These are phyloP conservation scores for Diorhabda carinulata DNA, from an alignment of 1,140 invertebrate species.

Conservation along the genomic window DNA sequence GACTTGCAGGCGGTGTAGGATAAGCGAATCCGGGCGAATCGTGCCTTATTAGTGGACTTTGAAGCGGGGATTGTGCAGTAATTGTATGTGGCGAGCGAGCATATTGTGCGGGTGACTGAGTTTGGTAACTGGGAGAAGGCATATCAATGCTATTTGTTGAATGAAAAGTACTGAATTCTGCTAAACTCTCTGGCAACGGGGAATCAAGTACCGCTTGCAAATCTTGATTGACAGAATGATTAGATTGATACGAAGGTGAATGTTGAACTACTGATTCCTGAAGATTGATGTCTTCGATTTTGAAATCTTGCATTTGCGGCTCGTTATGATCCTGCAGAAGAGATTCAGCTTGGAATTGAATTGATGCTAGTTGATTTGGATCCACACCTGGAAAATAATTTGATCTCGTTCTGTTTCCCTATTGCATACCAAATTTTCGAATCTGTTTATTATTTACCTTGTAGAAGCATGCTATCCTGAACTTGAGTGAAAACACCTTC, in stretches of 20 bases:
- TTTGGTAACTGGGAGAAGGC: slow-evolving; percentile 47
- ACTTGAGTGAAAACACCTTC: slow-evolving; percentile 76
- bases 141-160: slow-evolving; percentile 51
- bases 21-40: slow-evolving; percentile 69
- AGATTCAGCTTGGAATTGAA: slow-evolving; percentile 54
- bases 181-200: slow-evolving; percentile 70
- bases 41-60: slow-evolving; percentile 60
- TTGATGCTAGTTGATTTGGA: slow-evolving; percentile 58
- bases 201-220: slow-evolving; percentile 71
- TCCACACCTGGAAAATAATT: slow-evolving; percentile 48
- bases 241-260: slow-evolving; percentile 54
- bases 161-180: slow-evolving; percentile 75
- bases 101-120: slow-evolving; percentile 44
- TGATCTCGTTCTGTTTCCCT: slow-evolving; percentile 48
- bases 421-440: too few relatives aligned
- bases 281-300: slow-evolving; percentile 59
- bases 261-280: slow-evolving; percentile 38
- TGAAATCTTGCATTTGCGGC: slow-evolving; percentile 65
- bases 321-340: slow-evolving; percentile 59
- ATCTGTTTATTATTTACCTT: slow-evolving; percentile 46
- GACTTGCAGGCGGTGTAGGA: slow-evolving; percentile 77
- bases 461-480: slow-evolving; percentile 65
- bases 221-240: slow-evolving; percentile 64
- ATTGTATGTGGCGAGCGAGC: slow-evolving; percentile 50
- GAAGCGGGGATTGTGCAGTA: slow-evolving; percentile 53